phyloP scores from a whole-genome alignment of 2,888 invertebrate species.

The Drosophila limbata region DNA sequence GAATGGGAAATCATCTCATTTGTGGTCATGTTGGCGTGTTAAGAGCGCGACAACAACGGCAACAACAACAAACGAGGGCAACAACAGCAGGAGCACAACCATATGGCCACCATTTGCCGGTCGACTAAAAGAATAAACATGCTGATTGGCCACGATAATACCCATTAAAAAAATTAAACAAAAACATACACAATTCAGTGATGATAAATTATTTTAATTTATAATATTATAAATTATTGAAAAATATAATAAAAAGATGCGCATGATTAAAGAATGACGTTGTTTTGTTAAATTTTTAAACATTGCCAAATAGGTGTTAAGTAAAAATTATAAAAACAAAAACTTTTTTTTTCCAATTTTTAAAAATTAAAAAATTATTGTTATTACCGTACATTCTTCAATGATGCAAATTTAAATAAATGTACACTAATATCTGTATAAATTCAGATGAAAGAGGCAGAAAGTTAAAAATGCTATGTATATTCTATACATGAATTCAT shows the following conservation, averaged over 20 bases:
- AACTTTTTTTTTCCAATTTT: no score
- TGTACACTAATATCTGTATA: neutral
- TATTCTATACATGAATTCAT: neutral
- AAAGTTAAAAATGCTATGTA: neutral
- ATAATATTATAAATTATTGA: no score
- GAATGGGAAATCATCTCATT: slow-evolving; percentile 72
- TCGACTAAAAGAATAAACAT: slow-evolving; percentile 1
- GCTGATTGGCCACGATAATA: slow-evolving; percentile 1
- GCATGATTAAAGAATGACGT: no score
- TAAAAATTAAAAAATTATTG: no score
- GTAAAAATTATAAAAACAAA: no score
- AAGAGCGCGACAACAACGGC: slow-evolving; percentile 43
- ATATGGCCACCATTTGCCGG: slow-evolving; percentile 66
- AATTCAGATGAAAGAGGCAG: neutral
- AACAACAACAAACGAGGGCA: slow-evolving; percentile 25
- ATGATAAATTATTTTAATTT: no score
- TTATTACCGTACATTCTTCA: no score
- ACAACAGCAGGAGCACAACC: slow-evolving; percentile 34
- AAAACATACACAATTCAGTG: no score
- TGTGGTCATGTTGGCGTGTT: slow-evolving; percentile 76
- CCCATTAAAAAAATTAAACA: neutral
- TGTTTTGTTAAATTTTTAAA: no score
- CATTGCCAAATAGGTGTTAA: no score
- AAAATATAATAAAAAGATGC: no score
- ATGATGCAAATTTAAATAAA: no score